Evolutionary conservation across 2,797 vertebrate species (phyloP).

Genomic region (Botia almorhae): DNA sequence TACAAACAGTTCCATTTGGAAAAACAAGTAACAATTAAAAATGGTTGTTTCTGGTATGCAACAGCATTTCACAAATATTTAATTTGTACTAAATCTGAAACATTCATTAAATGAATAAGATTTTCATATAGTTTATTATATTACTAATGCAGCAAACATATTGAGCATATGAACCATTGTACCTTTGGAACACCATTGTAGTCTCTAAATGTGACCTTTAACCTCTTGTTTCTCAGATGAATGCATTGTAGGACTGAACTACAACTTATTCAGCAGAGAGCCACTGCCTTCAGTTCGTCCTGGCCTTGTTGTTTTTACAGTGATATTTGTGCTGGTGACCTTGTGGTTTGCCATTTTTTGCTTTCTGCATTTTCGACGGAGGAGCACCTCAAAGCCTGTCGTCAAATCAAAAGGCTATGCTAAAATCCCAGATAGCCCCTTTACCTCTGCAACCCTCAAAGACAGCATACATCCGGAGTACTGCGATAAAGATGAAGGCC

Average conservation of each 20-base stretch:
- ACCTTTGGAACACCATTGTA: too few relatives aligned
- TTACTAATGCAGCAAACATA: too few relatives aligned
- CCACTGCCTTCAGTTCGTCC: slow-evolving; percentile 57
- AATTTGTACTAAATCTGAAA: background rate
- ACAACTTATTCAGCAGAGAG: slow-evolving; percentile 40
- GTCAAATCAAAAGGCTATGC: slow-evolving; percentile 77
- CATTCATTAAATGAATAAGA: too few relatives aligned
- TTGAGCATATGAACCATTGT: too few relatives aligned
- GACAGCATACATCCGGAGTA: slow-evolving; percentile 81
- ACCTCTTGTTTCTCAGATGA: slow-evolving; percentile 67
- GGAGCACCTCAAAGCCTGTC: slow-evolving; percentile 41
- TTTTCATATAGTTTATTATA: too few relatives aligned
- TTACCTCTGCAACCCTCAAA: slow-evolving; percentile 63
- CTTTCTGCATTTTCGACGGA: slow-evolving; percentile 75
- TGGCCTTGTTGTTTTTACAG: slow-evolving; percentile 67
- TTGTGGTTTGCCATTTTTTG: slow-evolving; percentile 75
- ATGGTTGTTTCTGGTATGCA: background rate
- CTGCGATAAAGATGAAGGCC: slow-evolving; percentile 74
- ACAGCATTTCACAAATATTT: background rate
- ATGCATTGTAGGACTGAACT: slow-evolving; percentile 75
- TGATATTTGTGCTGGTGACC: slow-evolving; percentile 75
- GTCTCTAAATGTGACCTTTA: background rate
- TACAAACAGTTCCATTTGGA: too few relatives aligned
- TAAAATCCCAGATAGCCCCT: slow-evolving; percentile 70
- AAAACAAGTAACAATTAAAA: too few relatives aligned